Evolutionary conservation across 2,888 invertebrate genomes (phyloP).

Genomic region (Carcina quercana): DNA sequence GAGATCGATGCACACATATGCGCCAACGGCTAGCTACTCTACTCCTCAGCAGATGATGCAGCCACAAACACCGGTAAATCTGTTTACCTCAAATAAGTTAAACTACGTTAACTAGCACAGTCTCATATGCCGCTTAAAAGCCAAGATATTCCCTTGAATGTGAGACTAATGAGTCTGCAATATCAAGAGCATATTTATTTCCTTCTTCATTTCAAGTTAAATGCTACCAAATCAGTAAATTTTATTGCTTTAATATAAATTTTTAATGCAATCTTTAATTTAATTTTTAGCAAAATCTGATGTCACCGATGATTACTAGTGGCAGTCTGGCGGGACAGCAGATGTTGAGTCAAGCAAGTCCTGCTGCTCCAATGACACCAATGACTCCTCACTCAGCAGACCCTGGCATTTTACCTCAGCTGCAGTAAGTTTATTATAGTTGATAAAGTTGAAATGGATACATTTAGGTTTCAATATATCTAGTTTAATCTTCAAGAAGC

Average conservation of each 20-base stretch:
- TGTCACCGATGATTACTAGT: constrained; percentile 86
- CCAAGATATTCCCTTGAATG: no score
- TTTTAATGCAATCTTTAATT: no score
- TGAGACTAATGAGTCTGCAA: no score
- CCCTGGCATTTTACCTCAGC: constrained; percentile 93
- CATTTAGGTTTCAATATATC: no score
- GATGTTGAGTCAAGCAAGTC: constrained; percentile 78
- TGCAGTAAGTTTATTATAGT: constrained; percentile 89
- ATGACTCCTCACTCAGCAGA: constrained; percentile 95
- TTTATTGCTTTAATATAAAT: no score
- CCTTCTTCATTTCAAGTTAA: no score
- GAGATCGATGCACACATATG: constrained; percentile 84
- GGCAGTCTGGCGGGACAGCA: constrained; percentile 74
- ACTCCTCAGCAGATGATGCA: constrained; percentile 92
- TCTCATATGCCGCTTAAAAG: no score
- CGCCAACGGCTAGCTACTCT: constrained; percentile 82
- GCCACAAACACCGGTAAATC: constrained; percentile 88
- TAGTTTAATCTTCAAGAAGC: no score
- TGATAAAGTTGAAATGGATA: no score
- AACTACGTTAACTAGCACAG: neutral
- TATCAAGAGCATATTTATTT: no score
- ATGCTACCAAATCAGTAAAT: no score
- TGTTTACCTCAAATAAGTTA: neutral
- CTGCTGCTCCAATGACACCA: constrained; percentile 87
- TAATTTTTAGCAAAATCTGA: constrained; percentile 82